Base-by-base conservation (phyloP, 1,140 invertebrate species). In the Dreissena polymorpha region DNA sequence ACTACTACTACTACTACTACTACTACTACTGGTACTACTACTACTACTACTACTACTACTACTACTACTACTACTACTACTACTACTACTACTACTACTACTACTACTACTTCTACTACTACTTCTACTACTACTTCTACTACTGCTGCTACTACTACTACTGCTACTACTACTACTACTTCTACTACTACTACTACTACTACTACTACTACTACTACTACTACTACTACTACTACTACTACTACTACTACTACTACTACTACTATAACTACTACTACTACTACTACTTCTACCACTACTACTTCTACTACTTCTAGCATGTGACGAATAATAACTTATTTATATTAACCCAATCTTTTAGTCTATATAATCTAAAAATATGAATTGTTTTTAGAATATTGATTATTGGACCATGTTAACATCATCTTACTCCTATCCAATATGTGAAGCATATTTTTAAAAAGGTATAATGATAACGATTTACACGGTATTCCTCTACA, bases 1-100 rank as follows among this genome's bases (percentile, higher is more conserved):
- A 29, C 68, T 29, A 70, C 68, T 29, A 70, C 68, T 70, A 70
- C 68, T 70, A 70, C 68, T 25, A 70, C 68, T 29, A 39, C 68
- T 70, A 29, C 16, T 29, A 70, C 53, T 55, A 12, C 53, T 55
- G 18, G 12, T 55, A 55, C 53, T 55, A 55, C 53, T 55, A 12
- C 18, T 55, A 55, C 53, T 55, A 55, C 53, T 55, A 55, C 53
- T 55, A 55, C 53, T 55, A 55, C 53, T 55, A 55, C 12, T 55
- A 55, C 53, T 55, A 55, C 53, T 55, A 55, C 53, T 55, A 55
- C 53, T 55, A 55, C 53, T 55, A 55, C 53, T 55, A 55, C 53
- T 55, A 55, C 53, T 55, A 55, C 53, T 12, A 55, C 53, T 55
- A 55, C 53, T 55, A 55, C 53, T 55, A 55, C 53, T 55, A 55